Evolutionary conservation across 2,888 invertebrate species (phyloP), one percentile per base, ranked within the genome.

Genomic region (Drosophila kuntzei): DNA sequence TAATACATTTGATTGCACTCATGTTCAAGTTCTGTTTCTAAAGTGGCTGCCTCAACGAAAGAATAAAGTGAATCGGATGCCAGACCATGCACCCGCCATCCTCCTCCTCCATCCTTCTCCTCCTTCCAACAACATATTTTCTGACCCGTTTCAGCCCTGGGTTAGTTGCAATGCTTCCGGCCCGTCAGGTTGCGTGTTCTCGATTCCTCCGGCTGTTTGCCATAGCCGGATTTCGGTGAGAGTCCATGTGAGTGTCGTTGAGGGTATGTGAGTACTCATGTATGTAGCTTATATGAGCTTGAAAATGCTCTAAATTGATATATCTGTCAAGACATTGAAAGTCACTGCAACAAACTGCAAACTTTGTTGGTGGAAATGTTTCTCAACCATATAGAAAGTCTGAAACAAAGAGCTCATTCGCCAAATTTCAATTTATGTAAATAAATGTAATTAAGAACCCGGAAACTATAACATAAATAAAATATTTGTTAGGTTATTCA

Each of bases 1-100:
- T 87, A 81, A 87, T 84, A 85, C 85, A 85, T 85, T 85, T 85
- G 85, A 85, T 85, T 85, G 85, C 85, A 85, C 85, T 85, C 87
- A 80, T 87, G 85, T 80, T 86, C 85, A 84, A 87, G 87, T 82
- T 85, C 76, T 84, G 79, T 71, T 80, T 78, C 85, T 82, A 87
- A 84, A 87, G 84, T 84, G 80, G 87, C 87, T 75, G 76, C 76
- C 63, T 68, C 71, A 55, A 64, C 68, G 71, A 69, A 82, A 78
- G 71, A 82, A 80, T 82, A 65, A 79, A 82, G 67, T 72, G 73
- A 75, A 82, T 73, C 80, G 83, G 80, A 73, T 79, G 85, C 79
- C 50, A 63, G 59, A 41, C 39, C 60, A 53, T 69, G 47, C 46
- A 37, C 12, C 9, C 14, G 9, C 11, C 8, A 29, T 14, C 29